phyloP scores from a whole-genome alignment of 2,797 vertebrate species.

The Poecilia wingei region DNA sequence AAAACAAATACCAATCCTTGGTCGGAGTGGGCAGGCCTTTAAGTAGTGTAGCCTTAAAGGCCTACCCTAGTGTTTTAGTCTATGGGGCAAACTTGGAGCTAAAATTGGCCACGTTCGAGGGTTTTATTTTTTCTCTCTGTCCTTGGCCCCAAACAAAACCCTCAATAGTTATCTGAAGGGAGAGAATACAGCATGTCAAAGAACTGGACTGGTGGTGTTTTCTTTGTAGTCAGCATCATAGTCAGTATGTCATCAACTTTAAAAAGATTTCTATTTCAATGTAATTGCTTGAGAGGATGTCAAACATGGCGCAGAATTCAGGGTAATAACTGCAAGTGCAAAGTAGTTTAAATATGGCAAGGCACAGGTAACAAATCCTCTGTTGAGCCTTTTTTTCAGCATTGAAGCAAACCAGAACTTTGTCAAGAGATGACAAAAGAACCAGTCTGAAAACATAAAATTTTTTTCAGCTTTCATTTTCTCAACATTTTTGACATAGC shows the following conservation, averaged over 20 bases:
- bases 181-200: not conserved
- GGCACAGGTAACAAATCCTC: no score
- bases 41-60: not conserved
- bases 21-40: no score
- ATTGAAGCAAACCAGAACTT: no score
- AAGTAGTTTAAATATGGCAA: no score
- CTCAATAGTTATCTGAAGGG: not conserved
- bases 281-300: not conserved
- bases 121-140: not conserved
- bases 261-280: not conserved
- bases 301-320: no score
- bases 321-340: no score
- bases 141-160: not conserved
- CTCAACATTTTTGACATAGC: no score
- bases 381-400: no score
- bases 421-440: no score
- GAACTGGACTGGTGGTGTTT: not conserved
- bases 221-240: not conserved
- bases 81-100: not conserved
- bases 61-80: not conserved
- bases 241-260: not conserved
- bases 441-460: no score
- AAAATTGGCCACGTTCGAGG: not conserved
- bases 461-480: no score
- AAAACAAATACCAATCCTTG: not conserved